These are phyloP conservation scores for Hyposmocoma kahamanoa DNA, from an alignment of 1,140 invertebrate species.

Conservation along the genomic window DNA sequence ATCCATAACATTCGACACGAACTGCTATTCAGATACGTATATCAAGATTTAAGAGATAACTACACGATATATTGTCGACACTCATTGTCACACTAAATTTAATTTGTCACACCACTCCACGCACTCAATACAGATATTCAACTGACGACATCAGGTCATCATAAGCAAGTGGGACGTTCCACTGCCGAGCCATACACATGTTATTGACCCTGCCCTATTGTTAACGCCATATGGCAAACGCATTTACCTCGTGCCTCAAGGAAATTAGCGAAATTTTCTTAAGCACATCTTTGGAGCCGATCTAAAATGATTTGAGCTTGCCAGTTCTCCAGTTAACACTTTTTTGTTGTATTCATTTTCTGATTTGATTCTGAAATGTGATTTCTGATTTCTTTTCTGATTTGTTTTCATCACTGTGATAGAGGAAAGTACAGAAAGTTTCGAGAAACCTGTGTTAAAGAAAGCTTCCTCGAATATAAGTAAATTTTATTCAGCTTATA, in stretches of 20 bases:
- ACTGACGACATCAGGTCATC: constrained; percentile 28
- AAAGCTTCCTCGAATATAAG: too few species aligned
- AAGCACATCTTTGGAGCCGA: not conserved
- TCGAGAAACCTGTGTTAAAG: too few species aligned
- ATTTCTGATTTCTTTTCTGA: too few species aligned
- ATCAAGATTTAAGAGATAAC: too few species aligned
- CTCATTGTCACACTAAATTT: not conserved
- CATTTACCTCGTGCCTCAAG: constrained; percentile 36
- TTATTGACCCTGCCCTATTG: constrained; percentile 67
- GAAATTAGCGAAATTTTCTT: constrained; percentile 26
- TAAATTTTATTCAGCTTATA: too few species aligned
- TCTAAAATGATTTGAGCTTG: not conserved
- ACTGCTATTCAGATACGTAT: too few species aligned
- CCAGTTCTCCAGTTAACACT: not conserved
- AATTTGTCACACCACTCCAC: constrained; percentile 3
- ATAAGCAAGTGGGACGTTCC: constrained; percentile 52
- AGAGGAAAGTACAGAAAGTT: too few species aligned
- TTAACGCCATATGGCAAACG: constrained; percentile 56
- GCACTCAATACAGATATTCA: constrained; percentile 29
- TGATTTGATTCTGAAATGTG: not conserved
- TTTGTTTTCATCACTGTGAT: too few species aligned
- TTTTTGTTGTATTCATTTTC: not conserved
- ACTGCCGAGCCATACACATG: constrained; percentile 50
- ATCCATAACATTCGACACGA: too few species aligned
- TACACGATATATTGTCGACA: too few species aligned